phyloP scores from a whole-genome alignment of 23 tunicate genomes.

The Pegea sp. region DNA sequence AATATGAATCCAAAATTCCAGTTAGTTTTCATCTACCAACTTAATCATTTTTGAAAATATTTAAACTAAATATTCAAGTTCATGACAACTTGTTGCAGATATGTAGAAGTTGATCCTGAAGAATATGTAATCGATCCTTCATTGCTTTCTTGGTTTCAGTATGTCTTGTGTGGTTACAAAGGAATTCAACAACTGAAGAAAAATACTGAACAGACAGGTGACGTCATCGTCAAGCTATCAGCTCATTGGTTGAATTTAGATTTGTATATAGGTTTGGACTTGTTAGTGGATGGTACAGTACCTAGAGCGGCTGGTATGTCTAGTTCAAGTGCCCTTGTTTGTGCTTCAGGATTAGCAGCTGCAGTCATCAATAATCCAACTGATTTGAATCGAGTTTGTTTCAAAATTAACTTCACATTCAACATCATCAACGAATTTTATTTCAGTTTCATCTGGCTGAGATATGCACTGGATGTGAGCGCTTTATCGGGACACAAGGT shows the following conservation, averaged over 20 bases:
- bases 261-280: slow-evolving; percentile 40
- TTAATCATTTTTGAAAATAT: no score
- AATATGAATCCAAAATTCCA: slow-evolving; percentile 18
- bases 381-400: slow-evolving; percentile 9
- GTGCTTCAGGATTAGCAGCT: slow-evolving; percentile 60
- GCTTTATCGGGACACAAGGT: slow-evolving; percentile 90
- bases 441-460: slow-evolving; percentile 53
- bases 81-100: background rate
- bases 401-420: no score
- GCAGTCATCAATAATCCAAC: slow-evolving; percentile 18
- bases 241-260: background rate
- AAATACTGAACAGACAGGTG: background rate
- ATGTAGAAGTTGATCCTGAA: background rate
- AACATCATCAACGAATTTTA: background rate
- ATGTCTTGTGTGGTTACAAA: background rate
- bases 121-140: background rate
- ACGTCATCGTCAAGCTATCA: background rate
- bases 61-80: no score
- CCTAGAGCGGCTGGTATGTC: slow-evolving; percentile 90
- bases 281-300: slow-evolving; percentile 53
- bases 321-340: slow-evolving; percentile 76
- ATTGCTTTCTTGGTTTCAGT: background rate
- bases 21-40: no score
- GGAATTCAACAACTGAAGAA: background rate
- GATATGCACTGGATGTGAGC: slow-evolving; percentile 56